These are phyloP conservation scores for Prosopocoilus inquinatus DNA, from an alignment of 2,888 invertebrate species.

Conservation along the genomic window DNA sequence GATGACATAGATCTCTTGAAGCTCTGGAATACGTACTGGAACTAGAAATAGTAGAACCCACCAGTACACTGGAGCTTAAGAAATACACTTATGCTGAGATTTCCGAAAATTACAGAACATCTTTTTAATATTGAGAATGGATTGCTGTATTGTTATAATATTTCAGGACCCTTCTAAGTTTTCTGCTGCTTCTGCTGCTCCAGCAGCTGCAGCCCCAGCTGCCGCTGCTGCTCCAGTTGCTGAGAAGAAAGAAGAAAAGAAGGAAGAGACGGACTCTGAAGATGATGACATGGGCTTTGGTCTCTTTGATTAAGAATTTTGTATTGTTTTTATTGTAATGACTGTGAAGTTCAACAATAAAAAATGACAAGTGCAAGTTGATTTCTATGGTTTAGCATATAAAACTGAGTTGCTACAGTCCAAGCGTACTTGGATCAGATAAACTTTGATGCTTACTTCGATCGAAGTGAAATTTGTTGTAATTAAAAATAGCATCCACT, in stretches of 20 bases:
- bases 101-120: slow-evolving; percentile 13
- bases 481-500: too few relatives aligned
- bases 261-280: slow-evolving; percentile 79
- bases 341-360: too few relatives aligned
- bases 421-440: too few relatives aligned
- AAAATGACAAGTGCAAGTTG: too few relatives aligned
- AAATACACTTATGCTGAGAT: slow-evolving; percentile 19
- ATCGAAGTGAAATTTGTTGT: too few relatives aligned
- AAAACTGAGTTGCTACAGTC: too few relatives aligned
- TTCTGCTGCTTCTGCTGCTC: slow-evolving; percentile 63
- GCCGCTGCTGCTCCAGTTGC: slow-evolving; percentile 63
- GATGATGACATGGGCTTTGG: slow-evolving; percentile 99
- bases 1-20: slow-evolving; percentile 5
- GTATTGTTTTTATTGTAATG: too few relatives aligned
- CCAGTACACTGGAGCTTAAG: slow-evolving; percentile 29
- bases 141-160: slow-evolving; percentile 20
- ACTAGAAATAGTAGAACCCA: slow-evolving; percentile 54
- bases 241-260: slow-evolving; percentile 74
- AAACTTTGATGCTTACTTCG: too few relatives aligned
- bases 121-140: neutral
- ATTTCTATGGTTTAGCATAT: slow-evolving; percentile 4
- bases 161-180: slow-evolving; percentile 93
- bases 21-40: slow-evolving; percentile 22
- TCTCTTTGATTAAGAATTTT: slow-evolving; percentile 72
- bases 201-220: slow-evolving; percentile 61